phyloP scores from a whole-genome alignment of 1,140 invertebrate species.

The Papilio polyxenes region DNA sequence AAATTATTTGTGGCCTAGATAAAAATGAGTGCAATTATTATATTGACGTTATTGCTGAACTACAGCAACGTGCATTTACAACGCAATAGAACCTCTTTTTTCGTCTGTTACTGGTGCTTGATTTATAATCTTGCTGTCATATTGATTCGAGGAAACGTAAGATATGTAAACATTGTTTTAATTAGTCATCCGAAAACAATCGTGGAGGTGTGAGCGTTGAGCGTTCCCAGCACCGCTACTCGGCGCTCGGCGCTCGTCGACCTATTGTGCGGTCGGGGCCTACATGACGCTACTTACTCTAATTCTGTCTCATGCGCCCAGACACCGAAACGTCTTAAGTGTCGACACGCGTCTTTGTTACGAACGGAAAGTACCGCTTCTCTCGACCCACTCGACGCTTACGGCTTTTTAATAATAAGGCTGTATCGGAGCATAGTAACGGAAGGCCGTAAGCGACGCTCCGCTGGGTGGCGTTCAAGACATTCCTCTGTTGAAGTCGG shows the following conservation, averaged over 20 bases:
- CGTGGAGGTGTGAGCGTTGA: slow-evolving; percentile 74
- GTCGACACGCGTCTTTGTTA: slow-evolving; percentile 47
- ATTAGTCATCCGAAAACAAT: slow-evolving; percentile 77
- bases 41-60: slow-evolving; percentile 5
- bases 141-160: slow-evolving; percentile 14
- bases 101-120: background rate
- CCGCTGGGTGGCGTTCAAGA: slow-evolving; percentile 47
- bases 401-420: slow-evolving; percentile 51
- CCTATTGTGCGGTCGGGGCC: slow-evolving; percentile 77
- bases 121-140: background rate
- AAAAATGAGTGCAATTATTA: slow-evolving; percentile 33
- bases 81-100: slow-evolving; percentile 8
- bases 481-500: slow-evolving; percentile 60
- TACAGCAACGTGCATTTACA: slow-evolving; percentile 1
- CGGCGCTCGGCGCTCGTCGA: slow-evolving; percentile 64
- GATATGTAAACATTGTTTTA: slow-evolving; percentile 47
- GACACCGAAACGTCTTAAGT: slow-evolving; percentile 64
- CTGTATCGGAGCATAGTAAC: slow-evolving; percentile 26
- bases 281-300: slow-evolving; percentile 80
- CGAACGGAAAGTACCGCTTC: slow-evolving; percentile 48
- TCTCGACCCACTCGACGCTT: slow-evolving; percentile 52
- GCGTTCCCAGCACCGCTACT: slow-evolving; percentile 77
- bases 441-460: slow-evolving; percentile 63
- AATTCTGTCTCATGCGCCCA: slow-evolving; percentile 69
- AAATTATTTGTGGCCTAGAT: slow-evolving; percentile 55